phyloP scores from a whole-genome alignment of 2,888 invertebrate genomes.

The Tenthredo livida region DNA sequence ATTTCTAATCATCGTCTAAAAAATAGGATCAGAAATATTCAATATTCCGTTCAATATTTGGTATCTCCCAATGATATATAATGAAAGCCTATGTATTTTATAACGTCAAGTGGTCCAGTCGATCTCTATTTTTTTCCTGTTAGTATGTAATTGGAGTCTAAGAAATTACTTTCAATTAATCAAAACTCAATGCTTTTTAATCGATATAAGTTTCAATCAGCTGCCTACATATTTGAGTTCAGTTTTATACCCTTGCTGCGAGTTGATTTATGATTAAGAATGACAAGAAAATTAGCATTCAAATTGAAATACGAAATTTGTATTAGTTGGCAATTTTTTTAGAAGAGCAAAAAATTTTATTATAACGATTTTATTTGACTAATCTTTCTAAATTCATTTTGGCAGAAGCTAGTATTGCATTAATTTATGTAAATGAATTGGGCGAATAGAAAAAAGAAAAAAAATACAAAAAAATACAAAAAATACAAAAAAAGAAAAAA shows the following conservation, averaged over 20 bases:
- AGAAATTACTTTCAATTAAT: not conserved
- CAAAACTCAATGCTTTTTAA: not conserved
- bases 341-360: not conserved
- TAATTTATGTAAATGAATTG: slow-evolving; percentile 39
- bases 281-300: not conserved
- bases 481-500: slow-evolving; percentile 32
- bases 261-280: not conserved
- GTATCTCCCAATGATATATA: not conserved
- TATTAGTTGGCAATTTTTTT: not conserved
- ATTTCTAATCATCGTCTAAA: not conserved
- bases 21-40: not conserved
- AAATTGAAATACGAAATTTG: not conserved
- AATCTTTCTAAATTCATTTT: not conserved
- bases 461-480: not conserved
- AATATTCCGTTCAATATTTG: slow-evolving; percentile 17
- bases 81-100: slow-evolving; percentile 21
- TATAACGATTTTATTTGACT: not conserved
- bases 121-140: not conserved
- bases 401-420: not conserved
- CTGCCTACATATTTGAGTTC: slow-evolving; percentile 28
- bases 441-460: slow-evolving; percentile 7
- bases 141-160: not conserved
- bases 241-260: not conserved
- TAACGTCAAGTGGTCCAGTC: slow-evolving; percentile 35
- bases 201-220: not conserved